Percentiles rank a stretch among this genome's conserved stretches.
These are phyloP conservation scores for Hirudinaria manillensis DNA, from an alignment of 2,888 invertebrate genomes.

Conservation along the genomic window DNA sequence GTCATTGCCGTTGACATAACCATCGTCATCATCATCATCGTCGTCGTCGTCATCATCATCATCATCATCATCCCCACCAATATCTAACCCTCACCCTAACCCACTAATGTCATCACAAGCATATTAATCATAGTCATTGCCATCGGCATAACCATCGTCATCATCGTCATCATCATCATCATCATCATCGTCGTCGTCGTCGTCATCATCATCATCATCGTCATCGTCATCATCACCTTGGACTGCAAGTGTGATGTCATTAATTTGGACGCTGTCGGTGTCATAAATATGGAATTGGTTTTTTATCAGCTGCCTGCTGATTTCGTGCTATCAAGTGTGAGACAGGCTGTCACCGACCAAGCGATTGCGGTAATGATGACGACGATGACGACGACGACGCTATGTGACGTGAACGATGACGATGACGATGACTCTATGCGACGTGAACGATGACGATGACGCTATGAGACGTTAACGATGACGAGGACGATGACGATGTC, in stretches of 20 bases:
- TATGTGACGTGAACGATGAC: not conserved
- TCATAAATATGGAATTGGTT: too few species aligned
- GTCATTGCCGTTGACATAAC: not conserved
- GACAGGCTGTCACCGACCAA: slow-evolving; percentile 2
- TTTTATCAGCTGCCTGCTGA: too few species aligned
- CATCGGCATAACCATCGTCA: not conserved
- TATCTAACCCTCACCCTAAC: too few species aligned
- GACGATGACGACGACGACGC: not conserved
- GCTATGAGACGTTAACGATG: not conserved
- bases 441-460: not conserved
- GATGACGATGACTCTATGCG: not conserved
- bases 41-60: not conserved
- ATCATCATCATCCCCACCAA: not conserved
- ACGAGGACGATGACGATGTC: not conserved
- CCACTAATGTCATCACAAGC: not conserved
- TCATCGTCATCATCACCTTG: not conserved
- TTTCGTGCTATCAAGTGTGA: too few species aligned
- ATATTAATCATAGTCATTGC: not conserved
- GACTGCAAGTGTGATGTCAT: too few species aligned
- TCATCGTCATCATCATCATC: not conserved
- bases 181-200: not conserved
- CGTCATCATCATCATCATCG: slow-evolving; percentile 14
- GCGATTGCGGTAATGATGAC: not conserved
- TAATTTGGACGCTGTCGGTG: too few species aligned
- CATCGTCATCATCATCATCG: not conserved